phyloP scores from a whole-genome alignment of 2,888 invertebrate species.

The Epistrophella euchroma region DNA sequence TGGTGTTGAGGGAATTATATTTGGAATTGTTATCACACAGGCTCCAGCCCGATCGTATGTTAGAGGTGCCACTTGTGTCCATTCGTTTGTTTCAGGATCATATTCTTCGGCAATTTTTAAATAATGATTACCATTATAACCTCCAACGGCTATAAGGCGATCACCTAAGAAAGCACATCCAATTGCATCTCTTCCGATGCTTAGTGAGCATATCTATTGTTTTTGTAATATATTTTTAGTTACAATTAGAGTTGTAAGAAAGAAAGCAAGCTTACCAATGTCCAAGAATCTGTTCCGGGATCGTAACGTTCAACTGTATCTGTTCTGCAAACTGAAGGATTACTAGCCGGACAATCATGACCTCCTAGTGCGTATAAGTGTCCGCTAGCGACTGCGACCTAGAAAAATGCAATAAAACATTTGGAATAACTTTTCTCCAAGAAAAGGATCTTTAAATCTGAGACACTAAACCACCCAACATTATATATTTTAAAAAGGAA shows the following conservation, averaged over 20 bases:
- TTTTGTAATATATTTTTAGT: not conserved
- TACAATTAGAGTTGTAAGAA: not conserved
- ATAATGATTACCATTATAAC: slow-evolving; percentile 96
- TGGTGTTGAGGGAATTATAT: slow-evolving; percentile 82
- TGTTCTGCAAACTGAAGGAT: slow-evolving; percentile 92
- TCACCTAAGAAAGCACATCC: slow-evolving; percentile 93
- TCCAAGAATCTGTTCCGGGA: slow-evolving; percentile 93
- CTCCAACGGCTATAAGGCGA: slow-evolving; percentile 91
- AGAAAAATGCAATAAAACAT: not conserved
- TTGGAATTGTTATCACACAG: slow-evolving; percentile 90
- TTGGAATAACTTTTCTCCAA: not conserved
- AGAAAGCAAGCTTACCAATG: slow-evolving; percentile 84
- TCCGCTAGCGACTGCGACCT: slow-evolving; percentile 93
- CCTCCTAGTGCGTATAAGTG: slow-evolving; percentile 96
- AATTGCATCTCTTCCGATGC: slow-evolving; percentile 93
- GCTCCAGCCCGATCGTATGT: slow-evolving; percentile 94
- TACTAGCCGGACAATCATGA: slow-evolving; percentile 95
- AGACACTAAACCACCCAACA: too few relatives aligned
- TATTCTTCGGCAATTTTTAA: slow-evolving; percentile 94
- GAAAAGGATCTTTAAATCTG: too few relatives aligned
- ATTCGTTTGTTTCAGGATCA: slow-evolving; percentile 92
- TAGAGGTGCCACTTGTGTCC: slow-evolving; percentile 91
- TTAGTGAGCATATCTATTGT: slow-evolving; percentile 88
- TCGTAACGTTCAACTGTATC: slow-evolving; percentile 95
- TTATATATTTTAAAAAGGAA: too few relatives aligned